Percentiles rank a stretch among this genome's conserved stretches.
These are phyloP conservation scores for Siderastrea radians DNA, from an alignment of 92 coral and sea anemone genomes.

Conservation along the genomic window DNA sequence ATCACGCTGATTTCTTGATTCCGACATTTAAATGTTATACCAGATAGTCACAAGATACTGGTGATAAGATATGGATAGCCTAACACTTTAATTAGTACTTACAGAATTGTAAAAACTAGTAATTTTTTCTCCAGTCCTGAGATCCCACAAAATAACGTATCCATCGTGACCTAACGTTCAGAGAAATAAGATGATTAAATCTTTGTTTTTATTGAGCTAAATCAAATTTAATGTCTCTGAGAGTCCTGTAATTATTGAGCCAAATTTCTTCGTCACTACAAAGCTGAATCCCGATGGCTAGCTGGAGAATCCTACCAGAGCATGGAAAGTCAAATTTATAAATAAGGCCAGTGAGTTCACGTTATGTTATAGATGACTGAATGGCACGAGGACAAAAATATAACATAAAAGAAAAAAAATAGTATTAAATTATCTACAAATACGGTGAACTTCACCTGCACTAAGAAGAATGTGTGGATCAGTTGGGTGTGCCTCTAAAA, in stretches of 20 bases:
- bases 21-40: too few relatives aligned
- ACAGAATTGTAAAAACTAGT: constrained; percentile 95
- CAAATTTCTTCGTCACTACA: too few relatives aligned
- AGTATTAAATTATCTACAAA: neutral
- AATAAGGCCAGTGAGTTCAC: neutral
- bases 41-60: too few relatives aligned
- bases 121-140: constrained; percentile 87
- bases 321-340: neutral
- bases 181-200: neutral
- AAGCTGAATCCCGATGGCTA: too few relatives aligned
- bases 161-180: constrained; percentile 90
- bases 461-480: constrained; percentile 93
- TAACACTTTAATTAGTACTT: constrained; percentile 29
- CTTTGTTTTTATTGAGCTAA: neutral
- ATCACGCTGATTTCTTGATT: too few relatives aligned
- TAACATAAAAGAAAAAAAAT: neutral
- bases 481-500: constrained; percentile 96
- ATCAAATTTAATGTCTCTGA: neutral
- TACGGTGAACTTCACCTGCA: constrained; percentile 73
- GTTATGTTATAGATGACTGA: too few relatives aligned
- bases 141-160: constrained; percentile 96
- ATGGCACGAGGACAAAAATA: neutral
- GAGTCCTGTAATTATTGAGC: neutral
- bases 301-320: too few relatives aligned
- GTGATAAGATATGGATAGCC: too few relatives aligned